Percentiles rank a stretch among this genome's conserved stretches.
Evolutionary conservation across 2,113 vertebrate genomes (phyloP).

Genomic region (Meleagris gallopavo): DNA sequence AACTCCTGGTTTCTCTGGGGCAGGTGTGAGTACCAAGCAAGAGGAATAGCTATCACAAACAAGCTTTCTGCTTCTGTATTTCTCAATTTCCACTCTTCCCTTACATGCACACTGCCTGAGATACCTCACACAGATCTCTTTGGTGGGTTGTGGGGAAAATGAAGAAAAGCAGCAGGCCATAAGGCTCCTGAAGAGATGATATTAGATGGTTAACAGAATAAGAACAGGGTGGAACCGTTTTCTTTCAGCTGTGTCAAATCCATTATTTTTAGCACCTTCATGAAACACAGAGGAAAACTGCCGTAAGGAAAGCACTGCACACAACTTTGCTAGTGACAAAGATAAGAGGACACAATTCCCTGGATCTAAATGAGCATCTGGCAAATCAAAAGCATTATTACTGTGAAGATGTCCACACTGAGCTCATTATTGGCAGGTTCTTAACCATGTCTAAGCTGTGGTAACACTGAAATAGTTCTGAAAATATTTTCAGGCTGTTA

Average conservation of each 20-base stretch:
- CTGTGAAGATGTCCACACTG: neutral
- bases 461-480: neutral
- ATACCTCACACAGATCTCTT: neutral
- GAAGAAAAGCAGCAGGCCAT: neutral
- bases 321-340: neutral
- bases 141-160: neutral
- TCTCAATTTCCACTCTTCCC: neutral
- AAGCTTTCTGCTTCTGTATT: neutral
- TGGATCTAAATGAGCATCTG: neutral
- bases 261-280: neutral
- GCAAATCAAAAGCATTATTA: neutral
- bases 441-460: neutral
- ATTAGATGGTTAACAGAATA: neutral
- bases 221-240: accelerated
- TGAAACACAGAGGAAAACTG: neutral
- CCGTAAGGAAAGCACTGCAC: neutral
- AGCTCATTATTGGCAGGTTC: neutral
- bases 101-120: neutral
- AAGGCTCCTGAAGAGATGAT: neutral
- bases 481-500: neutral
- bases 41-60: neutral
- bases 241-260: neutral
- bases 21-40: neutral
- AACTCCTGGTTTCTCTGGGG: neutral
- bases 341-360: neutral